Conservation (phyloP, 2,113 vertebrate genomes). For the Hirundichthys speculiger region DNA sequence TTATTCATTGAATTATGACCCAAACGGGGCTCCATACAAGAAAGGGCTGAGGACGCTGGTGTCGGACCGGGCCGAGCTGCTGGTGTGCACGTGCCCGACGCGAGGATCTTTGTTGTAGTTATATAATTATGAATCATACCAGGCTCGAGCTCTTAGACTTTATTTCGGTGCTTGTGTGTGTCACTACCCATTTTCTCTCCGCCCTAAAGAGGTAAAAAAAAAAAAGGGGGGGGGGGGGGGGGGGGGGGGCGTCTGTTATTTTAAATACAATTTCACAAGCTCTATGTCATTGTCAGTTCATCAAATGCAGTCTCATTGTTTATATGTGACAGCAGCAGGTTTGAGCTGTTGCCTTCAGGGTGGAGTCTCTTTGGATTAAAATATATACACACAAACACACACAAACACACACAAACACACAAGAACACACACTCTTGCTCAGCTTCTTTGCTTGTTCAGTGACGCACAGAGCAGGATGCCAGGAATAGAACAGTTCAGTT, state of each 20-base stretch:
- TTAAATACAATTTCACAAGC: conserved; percentile 22
- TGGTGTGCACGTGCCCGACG: conserved; percentile 40
- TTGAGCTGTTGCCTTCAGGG: conserved; percentile 61
- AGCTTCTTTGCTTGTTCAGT: conserved; percentile 59
- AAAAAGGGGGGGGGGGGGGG: no score
- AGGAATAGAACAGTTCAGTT: conserved; percentile 66
- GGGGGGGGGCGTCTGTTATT: no score
- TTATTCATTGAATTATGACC: no score
- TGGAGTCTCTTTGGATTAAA: conserved; percentile 50
- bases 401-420: conserved; percentile 28
- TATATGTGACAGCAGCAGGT: conserved; percentile 64
- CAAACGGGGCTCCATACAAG: no score
- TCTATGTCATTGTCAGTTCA: conserved; percentile 48
- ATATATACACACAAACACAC: conserved; percentile 38
- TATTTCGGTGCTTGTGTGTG: conserved; percentile 44
- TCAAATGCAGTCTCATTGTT: conserved; percentile 62
- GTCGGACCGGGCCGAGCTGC: conserved; percentile 14
- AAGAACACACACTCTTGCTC: conserved; percentile 34
- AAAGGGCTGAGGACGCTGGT: conserved; percentile 56
- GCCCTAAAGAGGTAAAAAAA: conserved; percentile 22
- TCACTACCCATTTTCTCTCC: conserved; percentile 31
- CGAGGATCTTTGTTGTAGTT: conserved; percentile 43
- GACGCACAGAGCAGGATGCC: conserved; percentile 63
- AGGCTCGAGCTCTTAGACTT: conserved; percentile 31
- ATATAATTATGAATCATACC: conserved; percentile 63